Conservation (phyloP, 2,797 vertebrate genomes). For the Acanthiza pusilla region DNA sequence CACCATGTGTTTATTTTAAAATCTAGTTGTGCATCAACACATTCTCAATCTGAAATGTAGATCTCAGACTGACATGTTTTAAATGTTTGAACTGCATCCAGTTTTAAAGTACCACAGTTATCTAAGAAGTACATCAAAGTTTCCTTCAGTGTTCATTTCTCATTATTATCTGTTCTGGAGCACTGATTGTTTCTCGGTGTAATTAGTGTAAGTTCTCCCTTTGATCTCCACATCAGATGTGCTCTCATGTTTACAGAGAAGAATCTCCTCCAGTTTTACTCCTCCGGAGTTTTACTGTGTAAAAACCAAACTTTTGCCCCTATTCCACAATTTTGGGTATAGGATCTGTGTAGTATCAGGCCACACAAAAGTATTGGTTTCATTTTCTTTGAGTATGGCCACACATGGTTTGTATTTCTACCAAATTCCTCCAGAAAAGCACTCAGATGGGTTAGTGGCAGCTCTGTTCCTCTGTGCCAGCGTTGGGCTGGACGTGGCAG, state of each 20-base stretch:
- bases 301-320: background rate
- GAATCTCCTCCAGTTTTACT: background rate
- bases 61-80: constrained; percentile 31
- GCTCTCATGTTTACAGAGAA: background rate
- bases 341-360: background rate
- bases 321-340: background rate
- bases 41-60: constrained; percentile 52
- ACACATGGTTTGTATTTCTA: background rate
- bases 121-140: constrained; percentile 59
- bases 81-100: constrained; percentile 49
- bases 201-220: constrained; percentile 33
- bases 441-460: background rate
- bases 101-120: constrained; percentile 53
- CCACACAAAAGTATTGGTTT: background rate
- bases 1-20: constrained; percentile 49
- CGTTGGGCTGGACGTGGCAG: background rate
- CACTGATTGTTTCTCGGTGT: background rate
- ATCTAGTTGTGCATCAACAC: constrained; percentile 28
- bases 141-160: constrained; percentile 48
- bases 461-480: background rate
- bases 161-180: constrained; percentile 55
- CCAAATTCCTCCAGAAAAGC: background rate
- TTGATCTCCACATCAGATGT: constrained; percentile 17
- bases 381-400: background rate
- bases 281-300: background rate